These are phyloP conservation scores for Zaprionus kolodkinae DNA, from an alignment of 1,140 invertebrate species.

Conservation along the genomic window DNA sequence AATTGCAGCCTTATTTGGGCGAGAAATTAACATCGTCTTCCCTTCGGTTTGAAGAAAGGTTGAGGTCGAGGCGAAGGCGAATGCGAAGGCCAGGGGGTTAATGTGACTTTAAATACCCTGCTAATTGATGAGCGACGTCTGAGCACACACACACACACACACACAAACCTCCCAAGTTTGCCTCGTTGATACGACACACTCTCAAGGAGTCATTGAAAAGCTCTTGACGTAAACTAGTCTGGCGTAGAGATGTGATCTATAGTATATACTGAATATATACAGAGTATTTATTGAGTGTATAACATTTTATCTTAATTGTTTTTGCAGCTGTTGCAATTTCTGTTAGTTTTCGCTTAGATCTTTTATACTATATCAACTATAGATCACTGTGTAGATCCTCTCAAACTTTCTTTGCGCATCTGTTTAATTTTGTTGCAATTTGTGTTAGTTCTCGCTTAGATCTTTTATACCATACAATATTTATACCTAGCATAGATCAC, in stretches of 20 bases:
- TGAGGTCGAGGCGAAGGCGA: constrained; percentile 74
- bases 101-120: constrained; percentile 75
- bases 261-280: neutral
- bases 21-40: constrained; percentile 56
- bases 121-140: constrained; percentile 60
- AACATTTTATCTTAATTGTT: neutral
- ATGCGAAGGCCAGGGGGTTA: constrained; percentile 69
- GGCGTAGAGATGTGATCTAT: neutral
- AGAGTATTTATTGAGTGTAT: neutral
- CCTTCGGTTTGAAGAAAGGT: constrained; percentile 45
- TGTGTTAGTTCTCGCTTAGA: neutral
- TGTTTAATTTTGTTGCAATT: constrained; percentile 19
- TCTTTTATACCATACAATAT: too few species aligned
- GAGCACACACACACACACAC: neutral
- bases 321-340: neutral
- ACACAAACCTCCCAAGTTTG: neutral
- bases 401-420: too few species aligned
- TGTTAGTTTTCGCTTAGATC: neutral
- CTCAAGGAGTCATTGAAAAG: constrained; percentile 12
- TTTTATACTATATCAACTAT: neutral
- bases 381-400: neutral
- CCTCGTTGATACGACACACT: neutral
- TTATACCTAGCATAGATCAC: neutral
- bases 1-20: constrained; percentile 43
- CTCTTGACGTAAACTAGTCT: neutral